phyloP scores from a whole-genome alignment of 30 jellyfish, hydroid and myxozoan genomes.

The Nemopilema nomurai region DNA sequence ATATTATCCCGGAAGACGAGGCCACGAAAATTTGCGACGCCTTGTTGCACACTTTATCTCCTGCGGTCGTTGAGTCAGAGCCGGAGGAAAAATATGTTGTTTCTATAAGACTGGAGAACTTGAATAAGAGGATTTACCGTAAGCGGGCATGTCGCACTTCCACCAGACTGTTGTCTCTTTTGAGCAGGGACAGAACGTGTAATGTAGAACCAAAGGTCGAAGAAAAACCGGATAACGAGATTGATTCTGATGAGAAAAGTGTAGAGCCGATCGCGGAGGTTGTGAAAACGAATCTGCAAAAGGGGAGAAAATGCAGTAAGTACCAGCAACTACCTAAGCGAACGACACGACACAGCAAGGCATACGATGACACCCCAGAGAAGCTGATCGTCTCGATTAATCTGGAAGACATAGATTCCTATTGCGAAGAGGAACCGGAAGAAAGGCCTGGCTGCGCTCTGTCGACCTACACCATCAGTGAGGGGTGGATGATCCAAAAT shows the following conservation, averaged over 20 bases:
- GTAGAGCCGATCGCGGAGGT: background rate
- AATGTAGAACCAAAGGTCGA: background rate
- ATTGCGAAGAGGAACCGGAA: conserved; percentile 6
- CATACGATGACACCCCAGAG: conserved; percentile 23
- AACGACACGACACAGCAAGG: conserved; percentile 16
- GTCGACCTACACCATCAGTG: conserved; percentile 49
- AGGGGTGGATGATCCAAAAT: conserved; percentile 65
- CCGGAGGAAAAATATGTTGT: conserved; percentile 38
- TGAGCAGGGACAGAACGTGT: background rate
- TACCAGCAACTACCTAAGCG: conserved; percentile 9
- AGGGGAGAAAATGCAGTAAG: background rate
- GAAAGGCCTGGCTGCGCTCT: conserved; percentile 42
- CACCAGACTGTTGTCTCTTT: background rate
- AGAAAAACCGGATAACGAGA: background rate
- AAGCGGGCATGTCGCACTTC: conserved; percentile 26
- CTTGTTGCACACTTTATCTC: conserved; percentile 35
- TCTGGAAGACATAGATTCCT: conserved; percentile 21
- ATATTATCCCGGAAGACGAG: conserved; percentile 59
- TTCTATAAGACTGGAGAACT: conserved; percentile 30
- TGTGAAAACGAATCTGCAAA: background rate
- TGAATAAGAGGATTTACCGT: conserved; percentile 5
- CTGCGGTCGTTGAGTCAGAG: conserved; percentile 23
- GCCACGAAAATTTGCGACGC: conserved; percentile 70
- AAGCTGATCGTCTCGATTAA: conserved; percentile 50
- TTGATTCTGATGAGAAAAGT: background rate